Evolutionary conservation across 1,140 invertebrate genomes (phyloP).

Genomic region (Polypedilum pembai): DNA sequence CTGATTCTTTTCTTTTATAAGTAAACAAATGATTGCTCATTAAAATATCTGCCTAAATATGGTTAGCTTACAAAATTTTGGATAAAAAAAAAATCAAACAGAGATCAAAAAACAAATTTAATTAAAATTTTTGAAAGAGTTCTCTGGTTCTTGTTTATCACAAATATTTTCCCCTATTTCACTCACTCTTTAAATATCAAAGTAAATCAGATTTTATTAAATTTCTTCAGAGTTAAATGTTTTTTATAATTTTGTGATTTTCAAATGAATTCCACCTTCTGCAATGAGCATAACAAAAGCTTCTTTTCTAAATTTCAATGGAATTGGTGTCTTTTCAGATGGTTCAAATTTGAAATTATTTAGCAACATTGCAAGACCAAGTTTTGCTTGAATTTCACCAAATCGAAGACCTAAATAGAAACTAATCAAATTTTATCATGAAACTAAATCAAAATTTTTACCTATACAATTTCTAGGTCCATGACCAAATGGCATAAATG

Average conservation of each 20-base stretch:
- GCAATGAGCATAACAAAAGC: conserved; percentile 36
- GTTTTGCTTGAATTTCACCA: conserved; percentile 35
- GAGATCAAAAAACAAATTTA: too few species aligned
- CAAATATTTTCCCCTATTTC: too few species aligned
- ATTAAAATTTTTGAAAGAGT: too few species aligned
- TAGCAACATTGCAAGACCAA: conserved; percentile 19
- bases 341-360: conserved; percentile 39
- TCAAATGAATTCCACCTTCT: background rate
- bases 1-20: too few species aligned
- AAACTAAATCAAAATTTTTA: conserved; percentile 1
- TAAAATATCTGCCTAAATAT: too few species aligned
- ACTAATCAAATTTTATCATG: background rate
- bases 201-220: too few species aligned
- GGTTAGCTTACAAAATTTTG: too few species aligned
- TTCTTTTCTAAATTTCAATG: conserved; percentile 44
- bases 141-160: too few species aligned
- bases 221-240: background rate
- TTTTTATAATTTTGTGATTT: background rate
- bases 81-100: too few species aligned
- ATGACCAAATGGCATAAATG: conserved; percentile 42
- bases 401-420: conserved; percentile 32
- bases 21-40: too few species aligned
- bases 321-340: conserved; percentile 41
- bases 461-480: conserved; percentile 51
- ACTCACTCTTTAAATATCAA: too few species aligned